phyloP scores from a whole-genome alignment of 2,113 vertebrate species.

The Microcebus tavaratra region DNA sequence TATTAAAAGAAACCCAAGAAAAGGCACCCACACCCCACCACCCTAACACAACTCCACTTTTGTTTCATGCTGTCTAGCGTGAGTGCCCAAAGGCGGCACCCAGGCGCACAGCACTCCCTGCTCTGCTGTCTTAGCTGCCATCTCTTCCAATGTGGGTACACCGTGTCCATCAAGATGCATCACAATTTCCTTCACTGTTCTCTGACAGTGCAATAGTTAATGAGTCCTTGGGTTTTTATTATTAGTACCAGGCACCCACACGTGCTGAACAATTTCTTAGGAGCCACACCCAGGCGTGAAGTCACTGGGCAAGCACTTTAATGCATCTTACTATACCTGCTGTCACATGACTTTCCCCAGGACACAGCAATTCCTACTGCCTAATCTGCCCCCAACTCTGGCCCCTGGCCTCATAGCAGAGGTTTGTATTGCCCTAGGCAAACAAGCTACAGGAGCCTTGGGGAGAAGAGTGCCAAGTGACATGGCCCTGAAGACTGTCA shows the following conservation, averaged over 20 bases:
- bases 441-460: not conserved
- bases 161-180: not conserved
- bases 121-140: not conserved
- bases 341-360: not conserved
- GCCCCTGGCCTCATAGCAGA: not conserved
- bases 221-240: not conserved
- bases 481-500: no score
- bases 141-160: rapidly evolving
- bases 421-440: not conserved
- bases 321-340: not conserved
- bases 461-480: not conserved
- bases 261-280: not conserved
- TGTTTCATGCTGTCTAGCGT: not conserved
- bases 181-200: not conserved
- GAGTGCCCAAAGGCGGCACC: no score
- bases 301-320: not conserved
- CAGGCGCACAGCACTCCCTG: rapidly evolving
- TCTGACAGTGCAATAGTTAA: not conserved
- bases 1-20: not conserved
- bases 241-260: not conserved
- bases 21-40: not conserved
- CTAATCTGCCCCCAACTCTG: not conserved
- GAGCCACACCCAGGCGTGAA: not conserved
- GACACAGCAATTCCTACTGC: not conserved
- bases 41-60: not conserved